These are phyloP conservation scores for Dryomyza anilis DNA, from an alignment of 2,888 invertebrate genomes.

Conservation along the genomic window DNA sequence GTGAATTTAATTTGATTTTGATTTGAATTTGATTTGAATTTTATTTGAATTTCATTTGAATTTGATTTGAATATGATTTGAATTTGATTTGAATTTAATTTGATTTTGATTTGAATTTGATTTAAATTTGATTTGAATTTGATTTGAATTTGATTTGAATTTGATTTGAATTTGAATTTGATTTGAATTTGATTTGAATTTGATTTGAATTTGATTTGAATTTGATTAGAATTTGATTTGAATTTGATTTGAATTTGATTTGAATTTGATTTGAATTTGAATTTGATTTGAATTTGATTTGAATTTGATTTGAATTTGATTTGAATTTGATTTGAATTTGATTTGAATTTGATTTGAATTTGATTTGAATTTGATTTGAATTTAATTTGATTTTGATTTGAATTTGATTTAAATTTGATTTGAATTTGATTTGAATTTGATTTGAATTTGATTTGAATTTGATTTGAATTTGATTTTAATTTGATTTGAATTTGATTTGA, in stretches of 20 bases:
- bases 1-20: neutral
- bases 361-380: neutral
- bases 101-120: neutral
- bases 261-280: neutral
- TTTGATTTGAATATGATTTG: too few species aligned
- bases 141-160: neutral
- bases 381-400: too few species aligned
- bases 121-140: neutral
- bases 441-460: neutral
- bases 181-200: neutral
- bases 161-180: neutral
- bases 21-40: neutral
- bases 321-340: neutral
- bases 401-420: neutral
- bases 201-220: neutral
- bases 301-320: neutral
- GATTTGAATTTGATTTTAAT: slow-evolving; percentile 1
- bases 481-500: neutral
- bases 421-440: neutral
- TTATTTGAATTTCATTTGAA: neutral
- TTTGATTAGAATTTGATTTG: neutral
- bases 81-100: too few species aligned
- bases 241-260: neutral
- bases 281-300: neutral
- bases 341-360: neutral